phyloP scores from a whole-genome alignment of 2,113 vertebrate species.

The Mastomys coucha region DNA sequence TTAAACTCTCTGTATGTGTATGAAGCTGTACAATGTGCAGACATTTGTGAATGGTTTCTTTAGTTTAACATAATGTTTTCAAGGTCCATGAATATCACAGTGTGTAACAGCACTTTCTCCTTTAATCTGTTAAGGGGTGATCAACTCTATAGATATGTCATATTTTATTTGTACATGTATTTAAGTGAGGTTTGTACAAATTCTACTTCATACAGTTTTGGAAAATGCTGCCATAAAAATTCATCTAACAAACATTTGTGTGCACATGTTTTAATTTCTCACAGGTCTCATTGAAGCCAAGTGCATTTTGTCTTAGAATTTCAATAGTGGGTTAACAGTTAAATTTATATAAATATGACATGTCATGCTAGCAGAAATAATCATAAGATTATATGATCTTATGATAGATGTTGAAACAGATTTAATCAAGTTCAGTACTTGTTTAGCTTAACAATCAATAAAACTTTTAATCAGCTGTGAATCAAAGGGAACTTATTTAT shows the following conservation, averaged over 20 bases:
- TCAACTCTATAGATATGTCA: background rate
- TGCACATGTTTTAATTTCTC: background rate
- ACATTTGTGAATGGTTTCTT: background rate
- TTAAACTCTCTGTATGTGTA: background rate
- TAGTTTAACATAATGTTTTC: background rate
- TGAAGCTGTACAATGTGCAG: background rate
- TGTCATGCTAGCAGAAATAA: background rate
- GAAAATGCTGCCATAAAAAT: background rate
- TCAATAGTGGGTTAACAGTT: background rate
- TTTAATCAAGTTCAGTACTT: background rate
- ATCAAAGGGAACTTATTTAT: background rate
- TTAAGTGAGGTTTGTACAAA: background rate
- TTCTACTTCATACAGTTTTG: background rate
- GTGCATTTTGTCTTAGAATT: background rate
- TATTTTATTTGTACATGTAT: background rate
- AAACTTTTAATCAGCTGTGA: background rate
- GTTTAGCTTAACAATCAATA: background rate
- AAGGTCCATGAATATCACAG: background rate
- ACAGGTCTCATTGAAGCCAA: background rate
- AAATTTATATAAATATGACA: background rate
- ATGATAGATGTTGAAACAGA: background rate
- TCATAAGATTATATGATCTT: background rate
- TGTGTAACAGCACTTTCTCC: background rate
- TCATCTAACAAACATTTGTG: background rate
- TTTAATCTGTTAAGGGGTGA: background rate